Evolutionary conservation across 2,888 invertebrate species (phyloP), one percentile per base, ranked within the genome.

Genomic region (Nymphalis polychloros): DNA sequence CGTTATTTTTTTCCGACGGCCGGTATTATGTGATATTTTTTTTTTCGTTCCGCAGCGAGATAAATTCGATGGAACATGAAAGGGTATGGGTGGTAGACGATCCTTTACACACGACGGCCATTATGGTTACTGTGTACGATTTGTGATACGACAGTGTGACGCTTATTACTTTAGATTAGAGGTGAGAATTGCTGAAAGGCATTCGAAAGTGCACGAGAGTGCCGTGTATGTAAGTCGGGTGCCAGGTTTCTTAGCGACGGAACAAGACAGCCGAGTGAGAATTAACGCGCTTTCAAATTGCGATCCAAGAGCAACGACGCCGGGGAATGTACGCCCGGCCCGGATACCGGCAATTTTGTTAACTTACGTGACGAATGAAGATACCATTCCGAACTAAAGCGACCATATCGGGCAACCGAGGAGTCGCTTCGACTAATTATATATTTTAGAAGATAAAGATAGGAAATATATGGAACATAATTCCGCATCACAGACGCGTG

Each of bases 1-100:
- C 61, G 70, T 80, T 77, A 73, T 77, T 78, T 78, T 84, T 82
- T 80, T 63, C 63, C 72, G 61, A 64, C 72, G 70, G 72, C 68
- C 71, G 69, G 77, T 76, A 75, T 76, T 77, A 76, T 79, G 71
- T 76, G 73, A 74, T 66, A 46, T 66, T 77, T 74, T 84, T 85
- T 85, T 85, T 85, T 78, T 77, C 76, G 72, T 78, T 79, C 79
- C 70, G 74, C 78, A 73, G 75, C 78, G 82, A 84, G 85, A 88
- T 89, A 89, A 88, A 87, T 85, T 85, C 84, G 86, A 86, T 82
- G 52, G 64, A 63, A 70, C 69, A 69, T 71, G 69, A 64, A 69
- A 72, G 68, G 72, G 68, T 72, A 73, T 63, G 74, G 75, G 71
- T 74, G 74, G 76, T 65, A 65, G 70, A 63, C 63, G 52, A 69